Evolutionary conservation across 2,888 invertebrate species (phyloP).

Genomic region (Altica lythri): DNA sequence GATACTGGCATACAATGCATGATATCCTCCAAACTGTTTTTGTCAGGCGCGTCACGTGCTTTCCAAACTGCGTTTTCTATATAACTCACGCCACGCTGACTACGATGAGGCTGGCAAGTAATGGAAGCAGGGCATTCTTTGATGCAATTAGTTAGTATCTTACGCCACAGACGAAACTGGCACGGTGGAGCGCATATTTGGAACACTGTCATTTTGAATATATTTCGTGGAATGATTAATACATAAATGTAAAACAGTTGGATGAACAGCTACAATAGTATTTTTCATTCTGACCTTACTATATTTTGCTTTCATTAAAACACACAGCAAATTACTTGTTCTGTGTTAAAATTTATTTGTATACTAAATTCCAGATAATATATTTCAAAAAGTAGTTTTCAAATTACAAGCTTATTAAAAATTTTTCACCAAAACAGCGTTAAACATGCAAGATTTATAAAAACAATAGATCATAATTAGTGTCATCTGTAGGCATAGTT

Average conservation of each 20-base stretch:
- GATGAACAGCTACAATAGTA: background rate
- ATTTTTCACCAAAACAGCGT: no score
- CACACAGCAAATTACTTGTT: no score
- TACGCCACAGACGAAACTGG: constrained; percentile 22
- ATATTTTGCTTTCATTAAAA: no score
- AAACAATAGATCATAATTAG: no score
- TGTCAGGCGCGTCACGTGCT: constrained; percentile 39
- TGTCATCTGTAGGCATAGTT: no score
- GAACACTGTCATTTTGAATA: constrained; percentile 17
- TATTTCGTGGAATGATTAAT: constrained; percentile 19
- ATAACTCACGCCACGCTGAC: constrained; percentile 24
- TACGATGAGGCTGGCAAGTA: constrained; percentile 18
- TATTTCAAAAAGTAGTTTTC: no score
- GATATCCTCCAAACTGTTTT: constrained; percentile 22
- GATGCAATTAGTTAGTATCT: constrained; percentile 26
- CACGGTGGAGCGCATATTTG: constrained; percentile 11
- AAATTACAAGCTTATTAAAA: no score
- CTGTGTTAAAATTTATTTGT: no score
- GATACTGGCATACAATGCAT: constrained; percentile 5
- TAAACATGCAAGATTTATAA: no score
- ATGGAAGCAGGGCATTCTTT: constrained; percentile 25
- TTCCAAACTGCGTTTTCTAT: constrained; percentile 51
- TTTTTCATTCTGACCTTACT: constrained; percentile 1
- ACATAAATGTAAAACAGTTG: constrained; percentile 10
- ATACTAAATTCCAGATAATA: no score